Evolutionary conservation across 2,113 vertebrate genomes (phyloP).

Genomic region (Pitta sordida): DNA sequence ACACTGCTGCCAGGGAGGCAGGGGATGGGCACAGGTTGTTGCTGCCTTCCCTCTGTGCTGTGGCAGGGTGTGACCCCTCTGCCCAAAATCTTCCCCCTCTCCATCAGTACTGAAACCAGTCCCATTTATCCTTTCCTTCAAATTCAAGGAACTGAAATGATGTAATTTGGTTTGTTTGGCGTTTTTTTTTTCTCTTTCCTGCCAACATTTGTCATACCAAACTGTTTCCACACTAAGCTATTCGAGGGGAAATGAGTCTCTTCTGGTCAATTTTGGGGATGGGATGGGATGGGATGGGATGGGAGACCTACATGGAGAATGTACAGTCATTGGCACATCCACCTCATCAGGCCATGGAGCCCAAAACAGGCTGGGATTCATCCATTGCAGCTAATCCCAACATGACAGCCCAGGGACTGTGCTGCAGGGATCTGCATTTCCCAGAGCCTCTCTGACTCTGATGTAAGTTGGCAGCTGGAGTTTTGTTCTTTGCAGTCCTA

Average conservation of each 20-base stretch:
- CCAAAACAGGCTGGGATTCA: not conserved
- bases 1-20: not conserved
- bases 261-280: not conserved
- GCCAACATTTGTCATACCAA: not conserved
- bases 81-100: not conserved
- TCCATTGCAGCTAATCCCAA: not conserved
- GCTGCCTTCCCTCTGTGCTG: not conserved
- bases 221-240: not conserved
- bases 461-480: not conserved
- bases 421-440: not conserved
- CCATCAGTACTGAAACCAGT: not conserved
- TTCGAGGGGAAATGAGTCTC: not conserved
- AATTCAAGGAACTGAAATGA: not conserved
- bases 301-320: not conserved
- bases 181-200: not conserved
- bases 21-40: rapidly evolving
- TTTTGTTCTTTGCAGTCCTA: not conserved
- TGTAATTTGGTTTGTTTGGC: not conserved
- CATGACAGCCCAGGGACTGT: not conserved
- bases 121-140: not conserved
- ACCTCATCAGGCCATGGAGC: not conserved
- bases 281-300: not conserved
- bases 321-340: rapidly evolving
- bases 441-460: not conserved
- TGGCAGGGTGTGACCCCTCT: not conserved